A percentile compares a stretch with the other conserved stretches of the same genome.
These are phyloP conservation scores for Aleiodes leptofemur DNA, from an alignment of 2,888 invertebrate genomes.

Conservation along the genomic window DNA sequence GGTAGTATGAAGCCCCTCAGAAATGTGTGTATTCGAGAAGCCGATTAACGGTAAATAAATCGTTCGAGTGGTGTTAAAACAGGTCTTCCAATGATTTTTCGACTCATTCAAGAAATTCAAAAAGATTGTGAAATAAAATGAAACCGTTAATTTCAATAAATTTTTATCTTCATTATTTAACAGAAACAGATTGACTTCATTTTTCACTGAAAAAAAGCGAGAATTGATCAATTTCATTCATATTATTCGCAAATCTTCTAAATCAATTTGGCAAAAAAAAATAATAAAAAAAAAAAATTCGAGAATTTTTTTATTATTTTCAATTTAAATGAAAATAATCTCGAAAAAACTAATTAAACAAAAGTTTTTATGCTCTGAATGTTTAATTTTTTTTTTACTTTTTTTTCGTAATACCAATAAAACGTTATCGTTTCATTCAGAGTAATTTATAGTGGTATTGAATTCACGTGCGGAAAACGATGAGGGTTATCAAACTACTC, in stretches of 20 bases:
- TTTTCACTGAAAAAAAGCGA: too few relatives aligned
- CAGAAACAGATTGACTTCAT: too few relatives aligned
- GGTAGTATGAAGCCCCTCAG: background rate
- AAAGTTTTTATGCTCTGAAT: background rate
- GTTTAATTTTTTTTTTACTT: background rate
- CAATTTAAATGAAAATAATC: too few relatives aligned
- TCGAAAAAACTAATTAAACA: background rate
- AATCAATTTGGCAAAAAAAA: too few relatives aligned
- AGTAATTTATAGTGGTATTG: slow-evolving; percentile 15
- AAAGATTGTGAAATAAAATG: too few relatives aligned
- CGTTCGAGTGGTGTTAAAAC: slow-evolving; percentile 5
- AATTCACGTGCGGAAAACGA: slow-evolving; percentile 20
- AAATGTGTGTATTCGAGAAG: background rate
- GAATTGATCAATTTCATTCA: too few relatives aligned
- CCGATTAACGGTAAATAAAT: slow-evolving; percentile 22
- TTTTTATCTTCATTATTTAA: background rate
- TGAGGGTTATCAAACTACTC: slow-evolving; percentile 15
- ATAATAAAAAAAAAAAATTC: too few relatives aligned
- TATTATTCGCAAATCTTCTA: too few relatives aligned
- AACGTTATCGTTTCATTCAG: slow-evolving; percentile 34
- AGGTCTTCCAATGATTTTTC: slow-evolving; percentile 18
- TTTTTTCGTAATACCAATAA: slow-evolving; percentile 34
- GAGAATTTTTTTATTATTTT: too few relatives aligned
- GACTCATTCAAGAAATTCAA: slow-evolving; percentile 10
- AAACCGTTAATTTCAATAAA: background rate